Base-by-base conservation (phyloP, 2,113 vertebrate species). In the Nesospiza acunhae region DNA sequence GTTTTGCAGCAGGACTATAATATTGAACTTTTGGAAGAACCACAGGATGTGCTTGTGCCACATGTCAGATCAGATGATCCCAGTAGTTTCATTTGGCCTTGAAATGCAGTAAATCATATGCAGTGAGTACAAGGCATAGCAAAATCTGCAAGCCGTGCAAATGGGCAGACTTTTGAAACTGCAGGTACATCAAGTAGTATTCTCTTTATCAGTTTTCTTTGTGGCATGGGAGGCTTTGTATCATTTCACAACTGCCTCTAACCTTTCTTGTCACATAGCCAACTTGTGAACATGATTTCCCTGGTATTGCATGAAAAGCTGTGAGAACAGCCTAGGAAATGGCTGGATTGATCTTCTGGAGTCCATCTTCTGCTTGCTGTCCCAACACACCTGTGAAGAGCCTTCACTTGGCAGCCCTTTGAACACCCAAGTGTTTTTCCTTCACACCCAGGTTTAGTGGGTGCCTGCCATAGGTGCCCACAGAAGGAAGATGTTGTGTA, bases 301-400 rank as follows among this genome's bases (percentile, higher is more conserved):
- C 7, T 70, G 46, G 5, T 27, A 27, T 5, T 74, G 13, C 30
- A 31, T 55, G 50, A 67, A 60, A 75, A 46, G 13, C 21, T 52
- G 10, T 59, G 69, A 63, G 47, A 72, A 15, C 69, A 86, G 31
- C 53, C 22, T 37, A 28, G 70, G 30, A 84, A 69, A 41, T 75
- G 41, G 8, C 52, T 63, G 50, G 5, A 12, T 11, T 42, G 18
- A 5, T 81, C 52, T 78, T 55, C 60, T 87, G 60, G 35, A 39
- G 7, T 46, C 22, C 23, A 18, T 50, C 30, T 74, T 62, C 52
- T 63, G 13, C 27, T 89, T 46, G 42, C 16, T 84, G 18, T 78
- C 3, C 0, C 37, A 56, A 6, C 0, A 0, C 14, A 41, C 2
- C 7, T 13, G 15, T 56, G 26, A 52, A 69, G 52, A 76, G 7